Percentiles rank a stretch among this genome's conserved stretches.
phyloP scores from a whole-genome alignment of 2,888 invertebrate genomes.

The Malthinus flaveolus region DNA sequence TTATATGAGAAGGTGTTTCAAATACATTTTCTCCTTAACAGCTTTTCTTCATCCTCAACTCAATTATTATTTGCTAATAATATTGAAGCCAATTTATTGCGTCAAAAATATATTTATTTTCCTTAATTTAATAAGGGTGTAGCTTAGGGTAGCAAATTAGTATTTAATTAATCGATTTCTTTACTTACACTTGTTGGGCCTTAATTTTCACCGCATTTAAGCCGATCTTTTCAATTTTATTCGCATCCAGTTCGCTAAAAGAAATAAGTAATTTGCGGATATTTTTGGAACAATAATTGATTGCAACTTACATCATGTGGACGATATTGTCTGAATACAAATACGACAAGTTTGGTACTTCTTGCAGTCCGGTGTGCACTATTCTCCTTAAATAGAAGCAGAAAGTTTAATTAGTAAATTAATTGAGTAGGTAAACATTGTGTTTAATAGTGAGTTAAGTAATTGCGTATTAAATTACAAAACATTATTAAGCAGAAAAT shows the following conservation, averaged over 20 bases:
- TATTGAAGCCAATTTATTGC: no score
- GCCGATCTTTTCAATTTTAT: slow-evolving; percentile 66
- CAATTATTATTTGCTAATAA: no score
- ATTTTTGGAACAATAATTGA: neutral
- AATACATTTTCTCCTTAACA: no score
- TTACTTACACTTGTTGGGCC: slow-evolving; percentile 77
- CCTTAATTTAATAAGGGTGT: no score
- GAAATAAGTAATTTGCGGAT: neutral
- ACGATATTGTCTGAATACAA: slow-evolving; percentile 62
- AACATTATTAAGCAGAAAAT: no score
- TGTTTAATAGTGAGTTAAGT: no score
- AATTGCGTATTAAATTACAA: no score
- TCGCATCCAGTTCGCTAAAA: slow-evolving; percentile 73
- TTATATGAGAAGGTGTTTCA: no score
- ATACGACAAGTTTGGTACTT: slow-evolving; percentile 67
- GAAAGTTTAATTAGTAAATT: no score
- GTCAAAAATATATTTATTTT: no score
- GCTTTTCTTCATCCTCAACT: no score
- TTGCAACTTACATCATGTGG: slow-evolving; percentile 70
- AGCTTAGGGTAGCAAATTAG: neutral
- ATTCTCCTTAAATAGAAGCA: slow-evolving; percentile 57
- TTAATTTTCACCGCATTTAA: slow-evolving; percentile 68
- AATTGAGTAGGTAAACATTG: no score
- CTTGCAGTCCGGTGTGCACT: slow-evolving; percentile 67
- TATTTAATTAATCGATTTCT: slow-evolving; percentile 36